These are phyloP conservation scores for Poeciliopsis occidentalis DNA, from an alignment of 2,113 vertebrate genomes.

Conservation along the genomic window DNA sequence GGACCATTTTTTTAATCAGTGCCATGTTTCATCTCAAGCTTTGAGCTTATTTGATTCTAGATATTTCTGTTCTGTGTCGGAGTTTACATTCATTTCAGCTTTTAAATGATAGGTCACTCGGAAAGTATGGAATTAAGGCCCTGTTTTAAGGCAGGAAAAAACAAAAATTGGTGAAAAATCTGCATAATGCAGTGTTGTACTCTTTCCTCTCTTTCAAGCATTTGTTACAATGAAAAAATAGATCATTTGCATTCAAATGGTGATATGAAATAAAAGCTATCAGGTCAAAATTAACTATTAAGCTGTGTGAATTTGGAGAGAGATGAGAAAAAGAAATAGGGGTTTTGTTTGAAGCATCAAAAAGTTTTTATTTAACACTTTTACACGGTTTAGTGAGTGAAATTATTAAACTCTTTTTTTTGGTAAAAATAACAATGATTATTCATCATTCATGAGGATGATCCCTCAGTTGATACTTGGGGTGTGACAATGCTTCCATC, in stretches of 20 bases:
- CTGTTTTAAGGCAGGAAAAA: conserved; percentile 44
- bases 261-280: conserved; percentile 26
- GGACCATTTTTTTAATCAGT: conserved; percentile 62
- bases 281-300: not conserved
- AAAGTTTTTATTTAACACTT: conserved; percentile 15
- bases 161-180: conserved; percentile 1
- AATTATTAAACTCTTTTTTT: not conserved
- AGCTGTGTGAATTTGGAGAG: not conserved
- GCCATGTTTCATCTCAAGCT: conserved; percentile 64
- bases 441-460: not conserved
- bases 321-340: conserved; percentile 7
- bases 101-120: conserved; percentile 9
- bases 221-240: conserved; percentile 24
- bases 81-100: conserved; percentile 41
- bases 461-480: not conserved
- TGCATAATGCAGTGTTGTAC: conserved; percentile 5
- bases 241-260: conserved; percentile 18
- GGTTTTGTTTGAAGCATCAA: conserved; percentile 20
- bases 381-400: not conserved
- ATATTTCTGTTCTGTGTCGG: conserved; percentile 27
- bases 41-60: conserved; percentile 32
- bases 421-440: no score
- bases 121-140: conserved; percentile 10
- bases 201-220: conserved; percentile 25
- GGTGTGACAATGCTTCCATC: not conserved